Evolutionary conservation across 2,888 invertebrate species (phyloP).

Genomic region (Mesoligia furuncula): DNA sequence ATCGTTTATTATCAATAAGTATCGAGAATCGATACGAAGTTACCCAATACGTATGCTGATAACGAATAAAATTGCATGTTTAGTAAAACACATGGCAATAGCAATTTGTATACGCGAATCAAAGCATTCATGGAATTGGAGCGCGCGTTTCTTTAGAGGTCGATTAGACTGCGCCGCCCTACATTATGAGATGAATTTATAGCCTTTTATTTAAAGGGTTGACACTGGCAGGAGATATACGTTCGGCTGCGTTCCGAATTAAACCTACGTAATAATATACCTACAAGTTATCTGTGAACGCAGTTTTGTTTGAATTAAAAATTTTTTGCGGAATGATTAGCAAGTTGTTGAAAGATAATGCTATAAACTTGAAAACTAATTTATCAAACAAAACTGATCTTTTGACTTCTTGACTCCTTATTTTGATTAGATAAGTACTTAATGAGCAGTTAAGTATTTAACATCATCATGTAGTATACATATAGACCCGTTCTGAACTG

Average conservation of each 20-base stretch:
- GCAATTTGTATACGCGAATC: constrained; percentile 44
- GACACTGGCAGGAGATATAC: constrained; percentile 40
- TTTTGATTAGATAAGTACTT: not conserved
- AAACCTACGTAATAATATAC: not conserved
- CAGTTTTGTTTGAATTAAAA: not conserved
- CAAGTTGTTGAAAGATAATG: not conserved
- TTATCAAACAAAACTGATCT: not conserved
- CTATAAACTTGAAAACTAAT: not conserved
- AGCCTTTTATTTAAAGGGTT: constrained; percentile 56
- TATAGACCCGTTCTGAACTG: not conserved
- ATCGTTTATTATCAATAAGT: constrained; percentile 31
- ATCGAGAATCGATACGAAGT: constrained; percentile 40
- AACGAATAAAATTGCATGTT: constrained; percentile 37
- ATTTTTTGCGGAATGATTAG: not conserved
- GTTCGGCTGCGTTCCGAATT: constrained; percentile 30
- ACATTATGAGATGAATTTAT: constrained; percentile 61
- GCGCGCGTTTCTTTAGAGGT: constrained; percentile 46
- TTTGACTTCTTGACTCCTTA: not conserved
- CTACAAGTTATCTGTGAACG: not conserved
- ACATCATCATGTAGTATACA: not conserved
- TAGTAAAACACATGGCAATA: constrained; percentile 39
- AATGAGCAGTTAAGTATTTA: not conserved
- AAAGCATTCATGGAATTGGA: constrained; percentile 58
- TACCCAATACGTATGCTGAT: constrained; percentile 36
- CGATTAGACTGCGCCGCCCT: constrained; percentile 51